phyloP scores from a whole-genome alignment of 2,888 invertebrate species.

The Drosophila fulvimacula region DNA sequence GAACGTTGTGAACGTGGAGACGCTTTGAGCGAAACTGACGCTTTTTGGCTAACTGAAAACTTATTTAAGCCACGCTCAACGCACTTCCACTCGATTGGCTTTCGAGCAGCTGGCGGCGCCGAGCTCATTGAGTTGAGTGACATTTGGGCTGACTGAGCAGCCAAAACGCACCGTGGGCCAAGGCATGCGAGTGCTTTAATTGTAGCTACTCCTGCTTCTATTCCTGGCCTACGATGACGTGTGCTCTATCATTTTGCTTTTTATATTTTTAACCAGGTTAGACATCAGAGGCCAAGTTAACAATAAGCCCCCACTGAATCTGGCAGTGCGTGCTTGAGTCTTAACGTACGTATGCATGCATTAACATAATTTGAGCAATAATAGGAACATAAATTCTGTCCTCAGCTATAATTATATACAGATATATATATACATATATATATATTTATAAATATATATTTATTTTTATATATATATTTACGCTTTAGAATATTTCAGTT shows the following conservation, averaged over 20 bases:
- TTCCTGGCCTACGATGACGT: conserved; percentile 20
- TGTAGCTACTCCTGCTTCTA: conserved; percentile 15
- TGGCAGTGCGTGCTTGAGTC: conserved; percentile 7
- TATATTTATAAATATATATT: not conserved
- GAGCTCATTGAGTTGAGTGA: conserved; percentile 14
- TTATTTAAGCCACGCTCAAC: conserved; percentile 82
- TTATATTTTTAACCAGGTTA: conserved; percentile 2
- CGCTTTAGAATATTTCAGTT: not conserved
- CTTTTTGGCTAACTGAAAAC: conserved; percentile 82
- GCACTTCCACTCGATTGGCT: conserved; percentile 57
- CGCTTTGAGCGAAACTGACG: conserved; percentile 84
- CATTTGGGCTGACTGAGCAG: not conserved
- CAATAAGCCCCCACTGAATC: conserved; percentile 7
- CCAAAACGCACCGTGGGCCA: conserved; percentile 11
- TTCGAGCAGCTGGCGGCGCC: conserved; percentile 44
- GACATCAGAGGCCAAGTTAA: conserved; percentile 25
- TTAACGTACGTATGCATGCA: not conserved
- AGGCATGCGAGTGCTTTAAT: conserved; percentile 10
- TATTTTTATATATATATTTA: not conserved
- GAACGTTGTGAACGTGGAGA: conserved; percentile 82
- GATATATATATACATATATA: not conserved
- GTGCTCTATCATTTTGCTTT: not conserved
- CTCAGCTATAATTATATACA: not conserved
- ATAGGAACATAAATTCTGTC: conserved; percentile 3
- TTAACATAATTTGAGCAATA: not conserved